Evolutionary conservation across 2,888 invertebrate genomes (phyloP), one percentile per base, ranked within the genome.

Genomic region (Philereme vetulata): DNA sequence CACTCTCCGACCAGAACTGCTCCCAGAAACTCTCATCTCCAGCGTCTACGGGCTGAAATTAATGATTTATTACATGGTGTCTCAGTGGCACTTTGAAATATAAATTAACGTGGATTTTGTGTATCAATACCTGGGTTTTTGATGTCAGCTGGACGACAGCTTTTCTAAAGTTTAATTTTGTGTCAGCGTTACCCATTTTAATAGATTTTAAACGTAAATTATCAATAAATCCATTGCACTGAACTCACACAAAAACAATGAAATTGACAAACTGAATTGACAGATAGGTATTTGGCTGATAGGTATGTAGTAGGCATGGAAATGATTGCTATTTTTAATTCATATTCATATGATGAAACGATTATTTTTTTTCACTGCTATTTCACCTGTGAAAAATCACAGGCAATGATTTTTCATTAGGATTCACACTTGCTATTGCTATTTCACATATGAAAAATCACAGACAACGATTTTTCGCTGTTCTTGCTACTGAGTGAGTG

Each of bases 1-100:
- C 96, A 82, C 97, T 98, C 73, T 99, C 98, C 45, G 97, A 96
- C 99, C 99, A 99, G 82, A 99, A 99, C 86, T 99, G 99, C 80
- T 98, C 98, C 99, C 99, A 99, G 86, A 99, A 99, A 55, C 94
- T 93, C 73, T 98, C 97, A 83, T 99, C 98, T 61, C 93, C 94
- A 34, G 97, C 95, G 85, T 98, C 98, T 70, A 99, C 97, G 55
- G 97, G 96, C 98, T 98, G 81, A 76, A 80, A 76, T 66, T 65
- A 75, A 74, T 68, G 52, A 72, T 70, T 76, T 72, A 63, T 78
- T 79, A 74, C 73, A 81, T 77, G 78, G 10, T 68, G 32, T 55
- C 46, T 40, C 61, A 67, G 60, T 60, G 67, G 64, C 49, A 63
- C 51, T 62, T 47, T 60, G 44, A 63, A 64, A 60, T 52, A 62